Percentiles rank a stretch among this genome's conserved stretches.
These are phyloP conservation scores for Drosophila sordidapex DNA, from an alignment of 2,888 invertebrate species.

Conservation along the genomic window DNA sequence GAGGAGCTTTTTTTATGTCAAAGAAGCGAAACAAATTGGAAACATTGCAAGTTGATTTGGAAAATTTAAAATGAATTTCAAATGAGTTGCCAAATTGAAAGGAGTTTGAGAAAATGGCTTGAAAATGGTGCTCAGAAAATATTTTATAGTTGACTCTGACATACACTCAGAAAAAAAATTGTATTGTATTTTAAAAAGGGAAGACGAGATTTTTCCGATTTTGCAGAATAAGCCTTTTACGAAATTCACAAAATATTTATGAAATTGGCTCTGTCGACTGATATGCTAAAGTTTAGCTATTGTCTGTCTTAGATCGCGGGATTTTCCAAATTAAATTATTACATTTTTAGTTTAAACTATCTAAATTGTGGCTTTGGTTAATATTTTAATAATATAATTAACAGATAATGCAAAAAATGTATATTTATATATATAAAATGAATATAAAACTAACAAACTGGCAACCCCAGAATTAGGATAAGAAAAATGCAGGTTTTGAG, in stretches of 20 bases:
- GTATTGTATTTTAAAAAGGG: not conserved
- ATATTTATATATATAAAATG: too few relatives aligned
- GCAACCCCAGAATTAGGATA: not conserved
- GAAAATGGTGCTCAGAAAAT: not conserved
- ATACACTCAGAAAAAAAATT: not conserved
- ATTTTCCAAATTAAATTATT: too few relatives aligned
- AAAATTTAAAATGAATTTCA: not conserved
- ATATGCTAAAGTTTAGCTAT: too few relatives aligned
- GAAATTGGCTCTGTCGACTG: too few relatives aligned
- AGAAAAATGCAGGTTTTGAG: not conserved
- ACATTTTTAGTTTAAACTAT: too few relatives aligned
- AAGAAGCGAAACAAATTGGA: not conserved
- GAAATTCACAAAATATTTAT: too few relatives aligned
- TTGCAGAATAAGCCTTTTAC: too few relatives aligned
- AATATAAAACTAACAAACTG: not conserved
- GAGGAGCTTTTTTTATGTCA: not conserved
- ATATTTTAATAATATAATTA: too few relatives aligned
- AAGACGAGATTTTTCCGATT: not conserved
- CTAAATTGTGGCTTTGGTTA: too few relatives aligned
- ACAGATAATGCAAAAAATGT: not conserved
- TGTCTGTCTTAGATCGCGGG: too few relatives aligned
- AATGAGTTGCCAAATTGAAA: not conserved
- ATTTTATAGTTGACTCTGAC: not conserved
- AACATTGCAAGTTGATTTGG: not conserved
- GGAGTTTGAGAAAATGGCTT: not conserved